Conservation (phyloP, 23 tunicate genomes). For the Ascidia mentula region DNA sequence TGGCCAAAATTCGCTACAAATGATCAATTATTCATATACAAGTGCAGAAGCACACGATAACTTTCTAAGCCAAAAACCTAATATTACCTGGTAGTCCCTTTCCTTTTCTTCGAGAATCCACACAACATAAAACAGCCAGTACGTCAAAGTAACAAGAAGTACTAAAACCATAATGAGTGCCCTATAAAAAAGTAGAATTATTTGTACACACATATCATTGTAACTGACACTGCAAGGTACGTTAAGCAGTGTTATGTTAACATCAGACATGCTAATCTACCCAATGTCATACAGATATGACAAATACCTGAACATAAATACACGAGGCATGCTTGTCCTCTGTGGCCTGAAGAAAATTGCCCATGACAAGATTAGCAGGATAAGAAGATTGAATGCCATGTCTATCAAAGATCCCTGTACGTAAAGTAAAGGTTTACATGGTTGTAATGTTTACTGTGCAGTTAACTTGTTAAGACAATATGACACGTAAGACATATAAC, state of each 20-base stretch:
- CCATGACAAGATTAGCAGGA: conserved; percentile 83
- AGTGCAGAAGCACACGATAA: background rate
- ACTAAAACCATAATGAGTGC: conserved; percentile 81
- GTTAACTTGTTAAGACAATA: too few relatives aligned
- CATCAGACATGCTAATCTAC: background rate
- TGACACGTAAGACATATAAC: too few relatives aligned
- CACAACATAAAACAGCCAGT: conserved; percentile 88
- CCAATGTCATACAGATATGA: background rate
- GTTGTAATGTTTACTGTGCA: background rate
- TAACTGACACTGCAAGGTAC: background rate
- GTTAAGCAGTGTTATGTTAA: too few relatives aligned
- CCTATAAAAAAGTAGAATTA: conserved; percentile 26
- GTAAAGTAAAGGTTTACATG: background rate
- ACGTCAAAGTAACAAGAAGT: conserved; percentile 66
- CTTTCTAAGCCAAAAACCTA: background rate
- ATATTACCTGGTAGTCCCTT: conserved; percentile 36
- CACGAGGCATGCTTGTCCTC: conserved; percentile 96
- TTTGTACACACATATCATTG: background rate
- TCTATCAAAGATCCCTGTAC: conserved; percentile 76
- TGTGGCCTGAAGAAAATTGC: conserved; percentile 90
- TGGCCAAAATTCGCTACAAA: background rate
- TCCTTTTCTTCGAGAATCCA: conserved; percentile 63
- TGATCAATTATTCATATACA: background rate
- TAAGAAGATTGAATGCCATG: conserved; percentile 81
- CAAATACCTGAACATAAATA: conserved; percentile 85